Evolutionary conservation across 2,888 invertebrate species (phyloP).

Genomic region (Alentia gelatinosa): DNA sequence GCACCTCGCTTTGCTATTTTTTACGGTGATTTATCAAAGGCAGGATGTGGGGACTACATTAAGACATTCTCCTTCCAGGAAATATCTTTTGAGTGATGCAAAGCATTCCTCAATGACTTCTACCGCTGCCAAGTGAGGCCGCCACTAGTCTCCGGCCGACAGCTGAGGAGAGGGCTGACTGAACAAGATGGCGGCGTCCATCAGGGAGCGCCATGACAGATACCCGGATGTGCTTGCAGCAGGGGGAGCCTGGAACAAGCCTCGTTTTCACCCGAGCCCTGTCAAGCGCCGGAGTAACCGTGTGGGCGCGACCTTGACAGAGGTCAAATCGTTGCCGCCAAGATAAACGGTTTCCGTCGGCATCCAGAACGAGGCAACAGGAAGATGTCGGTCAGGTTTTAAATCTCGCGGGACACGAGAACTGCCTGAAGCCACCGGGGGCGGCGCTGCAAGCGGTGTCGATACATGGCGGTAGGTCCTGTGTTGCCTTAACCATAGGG

Average conservation of each 20-base stretch:
- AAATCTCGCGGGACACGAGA: neutral
- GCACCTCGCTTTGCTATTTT: neutral
- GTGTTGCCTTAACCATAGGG: neutral
- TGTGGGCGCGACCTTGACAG: conserved; percentile 5
- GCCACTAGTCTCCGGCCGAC: neutral
- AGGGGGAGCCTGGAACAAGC: neutral
- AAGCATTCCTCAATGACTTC: neutral
- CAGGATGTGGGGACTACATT: neutral
- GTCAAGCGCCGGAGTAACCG: neutral
- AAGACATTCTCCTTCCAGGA: neutral
- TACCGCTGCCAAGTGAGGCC: neutral
- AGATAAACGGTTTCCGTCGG: conserved; percentile 14
- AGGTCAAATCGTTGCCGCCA: neutral
- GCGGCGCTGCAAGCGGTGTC: too few species aligned
- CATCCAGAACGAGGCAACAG: neutral
- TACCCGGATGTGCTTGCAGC: neutral
- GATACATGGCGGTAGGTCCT: too few species aligned
- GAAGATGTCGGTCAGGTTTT: neutral
- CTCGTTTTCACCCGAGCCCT: neutral
- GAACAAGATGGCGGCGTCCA: neutral
- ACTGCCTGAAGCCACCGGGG: neutral
- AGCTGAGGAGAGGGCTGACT: neutral
- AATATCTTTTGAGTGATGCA: neutral
- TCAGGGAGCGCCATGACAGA: neutral
- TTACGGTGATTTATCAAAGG: neutral